Conservation (phyloP, 2,113 vertebrate genomes). For the Chloropsis hardwickii region DNA sequence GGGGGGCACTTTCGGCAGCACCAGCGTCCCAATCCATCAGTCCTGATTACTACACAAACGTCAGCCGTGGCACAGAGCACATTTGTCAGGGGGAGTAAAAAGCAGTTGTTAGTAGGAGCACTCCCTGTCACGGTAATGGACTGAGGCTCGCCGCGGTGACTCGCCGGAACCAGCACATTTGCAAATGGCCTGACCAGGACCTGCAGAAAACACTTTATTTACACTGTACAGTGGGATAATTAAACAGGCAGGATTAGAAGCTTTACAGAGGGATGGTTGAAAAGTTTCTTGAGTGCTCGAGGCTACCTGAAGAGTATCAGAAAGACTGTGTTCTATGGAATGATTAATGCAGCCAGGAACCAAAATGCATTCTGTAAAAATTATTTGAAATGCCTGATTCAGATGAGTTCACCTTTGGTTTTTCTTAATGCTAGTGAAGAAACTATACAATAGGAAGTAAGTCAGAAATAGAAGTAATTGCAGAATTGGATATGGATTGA, state of each 20-base stretch:
- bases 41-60: constrained; percentile 86
- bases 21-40: constrained; percentile 85
- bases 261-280: background rate
- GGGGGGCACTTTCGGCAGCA: constrained; percentile 80
- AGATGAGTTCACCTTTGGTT: background rate
- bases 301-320: background rate
- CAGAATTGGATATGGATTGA: background rate
- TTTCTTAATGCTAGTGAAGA: background rate
- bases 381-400: background rate
- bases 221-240: background rate
- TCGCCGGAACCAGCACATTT: constrained; percentile 45
- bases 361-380: background rate
- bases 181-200: constrained; percentile 36
- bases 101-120: constrained; percentile 81
- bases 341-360: background rate
- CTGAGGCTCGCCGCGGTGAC: constrained; percentile 54
- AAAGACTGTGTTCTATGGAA: background rate
- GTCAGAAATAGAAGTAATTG: background rate
- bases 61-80: constrained; percentile 77
- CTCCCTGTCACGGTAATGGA: constrained; percentile 82
- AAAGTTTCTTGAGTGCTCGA: background rate
- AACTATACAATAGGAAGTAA: background rate
- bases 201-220: constrained; percentile 22
- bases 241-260: background rate
- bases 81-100: constrained; percentile 84